Evolutionary conservation across 2,888 invertebrate genomes (phyloP).

Genomic region (Melipona bicolor): DNA sequence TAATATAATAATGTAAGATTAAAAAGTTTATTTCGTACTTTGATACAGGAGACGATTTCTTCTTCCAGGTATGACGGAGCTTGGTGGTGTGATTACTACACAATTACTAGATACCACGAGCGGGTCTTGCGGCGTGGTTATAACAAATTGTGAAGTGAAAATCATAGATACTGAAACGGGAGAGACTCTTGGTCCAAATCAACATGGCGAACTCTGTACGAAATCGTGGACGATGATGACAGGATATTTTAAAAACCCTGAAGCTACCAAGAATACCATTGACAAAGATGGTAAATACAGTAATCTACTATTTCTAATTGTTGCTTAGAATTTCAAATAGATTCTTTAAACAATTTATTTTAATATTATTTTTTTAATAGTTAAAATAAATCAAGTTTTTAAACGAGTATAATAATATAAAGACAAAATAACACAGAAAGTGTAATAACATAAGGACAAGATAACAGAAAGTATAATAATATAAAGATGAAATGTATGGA

Average conservation of each 20-base stretch:
- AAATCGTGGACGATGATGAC: conserved; percentile 81
- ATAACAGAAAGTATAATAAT: not conserved
- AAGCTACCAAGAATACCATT: conserved; percentile 85
- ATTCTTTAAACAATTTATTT: not conserved
- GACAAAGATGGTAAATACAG: conserved; percentile 83
- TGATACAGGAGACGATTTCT: not conserved
- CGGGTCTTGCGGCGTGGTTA: conserved; percentile 73
- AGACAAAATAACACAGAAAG: no score
- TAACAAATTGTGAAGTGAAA: conserved; percentile 68
- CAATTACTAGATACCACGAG: conserved; percentile 56
- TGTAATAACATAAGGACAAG: no score
- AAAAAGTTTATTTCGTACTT: not conserved
- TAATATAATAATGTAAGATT: not conserved
- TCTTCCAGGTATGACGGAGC: conserved; percentile 75
- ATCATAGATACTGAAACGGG: conserved; percentile 67
- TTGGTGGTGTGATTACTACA: conserved; percentile 48
- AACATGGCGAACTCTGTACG: conserved; percentile 68
- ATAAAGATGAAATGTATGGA: not conserved
- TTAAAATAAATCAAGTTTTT: not conserved
- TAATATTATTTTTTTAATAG: no score
- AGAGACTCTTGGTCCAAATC: conserved; percentile 68
- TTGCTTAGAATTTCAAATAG: not conserved
- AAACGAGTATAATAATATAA: not conserved
- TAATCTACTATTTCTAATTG: not conserved
- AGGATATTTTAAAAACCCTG: conserved; percentile 85